Conservation (phyloP, 1,140 invertebrate species). For the Drosophila prosaltans region DNA sequence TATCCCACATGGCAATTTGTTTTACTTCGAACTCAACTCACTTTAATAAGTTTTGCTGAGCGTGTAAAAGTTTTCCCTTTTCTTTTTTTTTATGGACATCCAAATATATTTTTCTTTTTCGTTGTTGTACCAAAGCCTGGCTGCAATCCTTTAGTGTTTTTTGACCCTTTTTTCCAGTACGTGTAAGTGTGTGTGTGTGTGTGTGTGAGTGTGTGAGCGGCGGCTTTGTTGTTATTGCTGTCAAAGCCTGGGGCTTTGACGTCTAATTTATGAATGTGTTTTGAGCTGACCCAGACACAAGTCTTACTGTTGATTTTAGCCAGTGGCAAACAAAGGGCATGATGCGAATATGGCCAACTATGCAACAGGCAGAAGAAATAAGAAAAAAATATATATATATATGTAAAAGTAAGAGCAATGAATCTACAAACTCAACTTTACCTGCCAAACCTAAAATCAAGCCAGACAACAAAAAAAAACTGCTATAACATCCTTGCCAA, state of each 20-base stretch:
- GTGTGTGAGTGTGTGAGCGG: conserved; percentile 21
- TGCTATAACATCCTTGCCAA: no score
- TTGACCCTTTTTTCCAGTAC: conserved; percentile 60
- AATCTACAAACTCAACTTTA: not conserved
- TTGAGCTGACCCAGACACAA: conserved; percentile 41
- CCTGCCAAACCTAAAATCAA: not conserved
- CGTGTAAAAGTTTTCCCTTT: conserved; percentile 36
- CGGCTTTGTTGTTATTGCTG: conserved; percentile 41
- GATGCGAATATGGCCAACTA: conserved; percentile 5
- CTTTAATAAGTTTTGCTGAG: conserved; percentile 52
- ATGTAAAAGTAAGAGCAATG: not conserved
- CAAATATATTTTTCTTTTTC: not conserved
- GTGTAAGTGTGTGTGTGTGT: conserved; percentile 17
- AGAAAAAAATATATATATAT: not conserved
- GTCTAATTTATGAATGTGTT: conserved; percentile 76
- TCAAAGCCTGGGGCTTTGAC: conserved; percentile 64
- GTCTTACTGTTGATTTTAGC: conserved; percentile 34
- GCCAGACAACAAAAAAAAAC: no score
- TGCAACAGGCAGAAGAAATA: conserved; percentile 7
- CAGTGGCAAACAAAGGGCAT: conserved; percentile 5
- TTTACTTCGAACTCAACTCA: conserved; percentile 53
- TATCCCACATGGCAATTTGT: conserved; percentile 43
- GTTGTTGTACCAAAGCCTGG: conserved; percentile 7
- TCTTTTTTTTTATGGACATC: not conserved
- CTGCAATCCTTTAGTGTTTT: conserved; percentile 33